Evolutionary conservation across 2,113 vertebrate species (phyloP), one percentile per base, ranked within the genome.

Genomic region (Onychostoma macrolepis): DNA sequence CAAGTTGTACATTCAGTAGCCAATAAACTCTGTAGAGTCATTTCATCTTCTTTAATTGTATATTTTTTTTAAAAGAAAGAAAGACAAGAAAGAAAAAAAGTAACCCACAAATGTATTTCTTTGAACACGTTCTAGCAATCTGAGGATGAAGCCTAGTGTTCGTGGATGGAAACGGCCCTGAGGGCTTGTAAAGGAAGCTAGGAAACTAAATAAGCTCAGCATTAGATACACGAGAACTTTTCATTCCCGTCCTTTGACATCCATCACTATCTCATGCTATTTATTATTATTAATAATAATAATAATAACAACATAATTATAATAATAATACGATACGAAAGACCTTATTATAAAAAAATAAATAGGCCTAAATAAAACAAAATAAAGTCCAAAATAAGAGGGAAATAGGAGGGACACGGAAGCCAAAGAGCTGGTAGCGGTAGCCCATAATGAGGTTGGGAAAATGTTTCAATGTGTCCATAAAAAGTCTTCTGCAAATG

Each of bases 41-140:
- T 72, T 72, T 41, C 1, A n/a, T 12, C 6, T 45, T 76, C 11
- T 17, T 26, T 12, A 75, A 45, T 43, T 45, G 41, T 45, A 21
- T 26, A n/a, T 58, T 9, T 0, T 33, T 33, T n/a, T n/a, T n/a
- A 56, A 24, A 21, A 78, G 36, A 11, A 53, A 7, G 41, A 41
- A 1, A 41, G 41, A 8, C 6, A 41, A 41, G 9, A 13, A 12
- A 67, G 4, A 36, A 71, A 21, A 71, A 24, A 43, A n/a, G 13
- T n/a, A 56, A 56, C 53, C 24, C 8, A 58, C 24, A 3, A 2
- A 50, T 9, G 6, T 56, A n/a, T 65, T 81, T 63, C 1, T 63
- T 28, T 61, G 1, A 80, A 80, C 77, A 84, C 53, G 79, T 88
- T 84, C 33, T 36, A 75, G 75, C 65, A 80, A 50, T 84, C 33